These are phyloP conservation scores for Napeogenes inachia DNA, from an alignment of 2,888 invertebrate species.

Conservation along the genomic window DNA sequence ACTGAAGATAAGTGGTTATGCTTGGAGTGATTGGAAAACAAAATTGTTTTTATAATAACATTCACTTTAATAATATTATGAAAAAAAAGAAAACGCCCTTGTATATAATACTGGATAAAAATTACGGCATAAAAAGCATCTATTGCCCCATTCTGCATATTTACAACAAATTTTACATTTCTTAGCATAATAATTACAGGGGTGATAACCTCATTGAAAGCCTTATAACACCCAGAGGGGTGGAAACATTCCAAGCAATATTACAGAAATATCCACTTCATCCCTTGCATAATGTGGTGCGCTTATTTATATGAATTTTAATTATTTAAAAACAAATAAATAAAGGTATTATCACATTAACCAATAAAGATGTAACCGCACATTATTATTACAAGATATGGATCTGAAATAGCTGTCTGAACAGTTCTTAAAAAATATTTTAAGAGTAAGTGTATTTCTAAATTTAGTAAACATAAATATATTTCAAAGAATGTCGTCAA, in stretches of 20 bases:
- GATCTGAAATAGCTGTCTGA: too few species aligned
- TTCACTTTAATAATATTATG: too few species aligned
- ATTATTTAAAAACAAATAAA: neutral
- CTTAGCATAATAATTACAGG: conserved; percentile 46
- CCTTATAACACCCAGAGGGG: conserved; percentile 36
- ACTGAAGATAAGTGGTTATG: too few species aligned
- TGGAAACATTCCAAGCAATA: conserved; percentile 41
- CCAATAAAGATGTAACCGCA: neutral
- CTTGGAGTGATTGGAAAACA: too few species aligned
- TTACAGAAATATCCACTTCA: conserved; percentile 34
- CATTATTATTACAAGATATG: too few species aligned
- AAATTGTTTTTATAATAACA: too few species aligned
- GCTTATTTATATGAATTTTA: neutral
- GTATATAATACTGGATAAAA: too few species aligned
- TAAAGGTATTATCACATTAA: neutral
- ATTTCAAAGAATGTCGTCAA: conserved; percentile 57
- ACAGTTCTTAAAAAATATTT: too few species aligned
- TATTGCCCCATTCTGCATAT: conserved; percentile 27
- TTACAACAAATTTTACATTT: conserved; percentile 47
- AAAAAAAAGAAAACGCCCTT: conserved; percentile 17
- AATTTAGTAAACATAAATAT: conserved; percentile 31
- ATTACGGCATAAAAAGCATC: conserved; percentile 2
- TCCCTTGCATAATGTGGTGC: neutral
- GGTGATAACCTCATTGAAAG: conserved; percentile 40
- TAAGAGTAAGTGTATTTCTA: conserved; percentile 6